phyloP scores from a whole-genome alignment of 2,113 vertebrate genomes.

The Passer domesticus region DNA sequence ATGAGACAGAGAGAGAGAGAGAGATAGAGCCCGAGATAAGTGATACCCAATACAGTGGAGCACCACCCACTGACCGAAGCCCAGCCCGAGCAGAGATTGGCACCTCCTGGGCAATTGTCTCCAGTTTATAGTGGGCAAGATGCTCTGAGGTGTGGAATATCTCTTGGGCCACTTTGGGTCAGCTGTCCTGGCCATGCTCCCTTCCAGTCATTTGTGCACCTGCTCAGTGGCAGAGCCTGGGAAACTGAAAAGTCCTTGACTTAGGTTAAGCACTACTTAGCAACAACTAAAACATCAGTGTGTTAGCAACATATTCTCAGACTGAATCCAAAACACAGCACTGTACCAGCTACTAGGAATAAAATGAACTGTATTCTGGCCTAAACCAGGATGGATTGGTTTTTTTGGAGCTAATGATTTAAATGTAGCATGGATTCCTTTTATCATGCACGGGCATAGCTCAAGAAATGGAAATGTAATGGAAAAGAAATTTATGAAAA shows the following conservation, averaged over 20 bases:
- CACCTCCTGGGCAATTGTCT: not conserved
- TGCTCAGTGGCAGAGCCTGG: not conserved
- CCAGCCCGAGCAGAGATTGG: rapidly evolving
- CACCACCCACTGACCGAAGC: not conserved
- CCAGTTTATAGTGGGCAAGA: not conserved
- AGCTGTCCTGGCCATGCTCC: not conserved
- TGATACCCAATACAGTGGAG: not conserved
- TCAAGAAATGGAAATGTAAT: not conserved
- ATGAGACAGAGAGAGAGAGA: not conserved
- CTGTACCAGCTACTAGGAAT: not conserved
- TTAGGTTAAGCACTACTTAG: not conserved
- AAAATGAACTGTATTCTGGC: not conserved
- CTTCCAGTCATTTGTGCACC: not conserved
- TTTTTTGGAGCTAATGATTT: not conserved
- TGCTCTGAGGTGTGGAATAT: not conserved
- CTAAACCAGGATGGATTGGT: not conserved
- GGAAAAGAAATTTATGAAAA: not conserved
- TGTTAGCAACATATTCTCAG: not conserved
- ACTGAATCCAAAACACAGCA: not conserved
- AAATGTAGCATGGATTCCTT: not conserved
- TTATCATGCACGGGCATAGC: not conserved
- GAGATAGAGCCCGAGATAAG: not conserved
- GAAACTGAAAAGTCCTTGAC: not conserved
- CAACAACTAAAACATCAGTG: not conserved
- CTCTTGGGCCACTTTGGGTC: not conserved